Evolutionary conservation across 2,113 vertebrate species (phyloP).

Genomic region (Thomomys bottae): DNA sequence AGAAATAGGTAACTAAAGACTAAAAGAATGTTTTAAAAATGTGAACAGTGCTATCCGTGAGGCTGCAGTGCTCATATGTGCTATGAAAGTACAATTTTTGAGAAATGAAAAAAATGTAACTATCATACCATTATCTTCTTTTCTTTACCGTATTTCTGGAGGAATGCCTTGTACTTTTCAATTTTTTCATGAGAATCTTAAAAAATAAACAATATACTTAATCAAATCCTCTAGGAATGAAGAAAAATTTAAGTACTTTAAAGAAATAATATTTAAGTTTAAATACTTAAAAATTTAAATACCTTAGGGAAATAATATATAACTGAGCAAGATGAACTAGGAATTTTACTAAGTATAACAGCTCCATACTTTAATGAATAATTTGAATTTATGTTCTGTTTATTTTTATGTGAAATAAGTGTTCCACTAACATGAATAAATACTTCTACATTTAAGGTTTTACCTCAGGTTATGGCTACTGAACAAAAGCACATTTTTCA

Average conservation of each 20-base stretch:
- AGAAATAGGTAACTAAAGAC: background rate
- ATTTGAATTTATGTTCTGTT: background rate
- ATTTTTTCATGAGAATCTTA: slow-evolving; percentile 56
- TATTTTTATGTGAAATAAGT: slow-evolving; percentile 31
- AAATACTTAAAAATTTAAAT: background rate
- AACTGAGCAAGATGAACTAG: background rate
- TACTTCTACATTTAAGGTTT: background rate
- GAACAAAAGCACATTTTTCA: slow-evolving; percentile 9
- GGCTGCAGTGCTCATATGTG: slow-evolving; percentile 14
- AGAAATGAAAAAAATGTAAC: slow-evolving; percentile 36
- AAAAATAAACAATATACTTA: slow-evolving; percentile 25
- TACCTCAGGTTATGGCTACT: background rate
- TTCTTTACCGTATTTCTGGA: slow-evolving; percentile 7
- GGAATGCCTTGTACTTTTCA: slow-evolving; percentile 24
- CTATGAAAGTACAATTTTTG: slow-evolving; percentile 52
- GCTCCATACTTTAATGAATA: background rate
- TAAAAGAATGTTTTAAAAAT: slow-evolving; percentile 7
- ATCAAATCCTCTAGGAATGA: background rate
- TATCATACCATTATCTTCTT: slow-evolving; percentile 62
- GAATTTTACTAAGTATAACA: slow-evolving; percentile 33
- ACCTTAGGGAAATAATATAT: slow-evolving; percentile 43
- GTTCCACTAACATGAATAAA: background rate
- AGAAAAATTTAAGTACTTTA: background rate
- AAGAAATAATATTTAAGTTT: slow-evolving; percentile 7
- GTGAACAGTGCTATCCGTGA: background rate